phyloP scores from a whole-genome alignment of 2,888 invertebrate genomes.

The Thymelicus acteon region DNA sequence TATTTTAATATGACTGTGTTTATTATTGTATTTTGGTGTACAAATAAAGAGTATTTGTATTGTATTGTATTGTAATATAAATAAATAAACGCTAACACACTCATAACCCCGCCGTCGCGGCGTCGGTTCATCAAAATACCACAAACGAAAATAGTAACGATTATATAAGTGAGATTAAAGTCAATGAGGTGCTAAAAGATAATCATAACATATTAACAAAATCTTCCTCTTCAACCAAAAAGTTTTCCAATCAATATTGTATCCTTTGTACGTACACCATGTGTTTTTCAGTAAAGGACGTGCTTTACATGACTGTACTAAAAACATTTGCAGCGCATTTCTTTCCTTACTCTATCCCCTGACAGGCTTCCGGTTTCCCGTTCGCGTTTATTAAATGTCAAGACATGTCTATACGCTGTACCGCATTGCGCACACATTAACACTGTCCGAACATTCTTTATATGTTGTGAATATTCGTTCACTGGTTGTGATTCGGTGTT shows the following conservation, averaged over 20 bases:
- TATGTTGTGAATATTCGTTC: constrained; percentile 2
- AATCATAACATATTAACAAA: no score
- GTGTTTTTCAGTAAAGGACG: no score
- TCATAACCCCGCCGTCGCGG: no score
- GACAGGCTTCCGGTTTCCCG: constrained; percentile 21
- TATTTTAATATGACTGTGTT: no score
- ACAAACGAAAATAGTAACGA: no score
- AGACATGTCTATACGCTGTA: constrained; percentile 15
- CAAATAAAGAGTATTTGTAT: no score
- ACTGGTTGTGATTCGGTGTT: neutral
- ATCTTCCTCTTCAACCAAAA: neutral
- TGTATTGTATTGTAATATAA: no score
- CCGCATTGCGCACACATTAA: constrained; percentile 14
- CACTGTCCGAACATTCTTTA: constrained; percentile 13
- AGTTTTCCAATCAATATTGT: constrained; percentile 8
- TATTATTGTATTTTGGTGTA: no score
- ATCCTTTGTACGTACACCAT: neutral
- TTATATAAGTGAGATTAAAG: no score
- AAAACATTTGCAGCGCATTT: constrained; percentile 16
- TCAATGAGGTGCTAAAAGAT: no score
- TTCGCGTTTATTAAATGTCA: constrained; percentile 35
- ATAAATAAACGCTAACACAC: neutral
- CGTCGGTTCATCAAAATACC: no score
- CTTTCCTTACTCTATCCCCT: constrained; percentile 9
- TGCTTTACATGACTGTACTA: neutral